phyloP scores from a whole-genome alignment of 2,797 vertebrate genomes.

The Bryconaethiops microstoma region DNA sequence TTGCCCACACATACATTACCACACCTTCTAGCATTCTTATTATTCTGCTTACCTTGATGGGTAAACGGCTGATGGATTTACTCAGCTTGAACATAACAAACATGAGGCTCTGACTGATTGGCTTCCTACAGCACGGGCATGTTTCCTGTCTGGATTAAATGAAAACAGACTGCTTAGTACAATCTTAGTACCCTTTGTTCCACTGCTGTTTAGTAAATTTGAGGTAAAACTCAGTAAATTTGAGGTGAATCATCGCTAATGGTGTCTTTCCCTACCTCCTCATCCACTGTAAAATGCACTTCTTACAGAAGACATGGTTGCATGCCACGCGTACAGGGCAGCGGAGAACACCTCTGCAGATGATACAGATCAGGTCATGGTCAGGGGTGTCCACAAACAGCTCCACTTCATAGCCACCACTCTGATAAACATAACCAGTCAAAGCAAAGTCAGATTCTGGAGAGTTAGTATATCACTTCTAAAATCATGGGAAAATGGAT shows the following conservation, averaged over 20 bases:
- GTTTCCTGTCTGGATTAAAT: slow-evolving; percentile 71
- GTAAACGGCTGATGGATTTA: slow-evolving; percentile 72
- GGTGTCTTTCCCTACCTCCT: slow-evolving; percentile 71
- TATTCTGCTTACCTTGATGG: slow-evolving; percentile 72
- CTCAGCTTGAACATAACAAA: slow-evolving; percentile 73
- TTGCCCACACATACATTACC: too few species aligned
- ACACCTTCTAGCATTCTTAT: neutral
- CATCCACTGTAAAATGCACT: slow-evolving; percentile 88
- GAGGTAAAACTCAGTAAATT: neutral
- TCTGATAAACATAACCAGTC: slow-evolving; percentile 65
- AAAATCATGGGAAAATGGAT: neutral
- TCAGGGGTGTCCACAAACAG: slow-evolving; percentile 84
- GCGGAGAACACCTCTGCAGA: slow-evolving; percentile 87
- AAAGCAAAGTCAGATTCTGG: neutral
- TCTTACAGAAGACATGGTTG: slow-evolving; percentile 89
- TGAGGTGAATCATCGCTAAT: neutral
- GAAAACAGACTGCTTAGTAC: neutral
- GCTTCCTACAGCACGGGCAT: slow-evolving; percentile 77
- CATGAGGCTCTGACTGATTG: slow-evolving; percentile 68
- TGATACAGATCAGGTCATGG: slow-evolving; percentile 85
- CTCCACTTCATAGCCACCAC: slow-evolving; percentile 86
- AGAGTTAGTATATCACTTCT: neutral
- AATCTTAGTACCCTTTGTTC: neutral
- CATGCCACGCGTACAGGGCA: slow-evolving; percentile 84
- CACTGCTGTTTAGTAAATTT: neutral